A percentile compares a stretch with the other conserved stretches of the same genome.
Evolutionary conservation across 2,888 invertebrate genomes (phyloP).

Genomic region (Ophion slaviceki): DNA sequence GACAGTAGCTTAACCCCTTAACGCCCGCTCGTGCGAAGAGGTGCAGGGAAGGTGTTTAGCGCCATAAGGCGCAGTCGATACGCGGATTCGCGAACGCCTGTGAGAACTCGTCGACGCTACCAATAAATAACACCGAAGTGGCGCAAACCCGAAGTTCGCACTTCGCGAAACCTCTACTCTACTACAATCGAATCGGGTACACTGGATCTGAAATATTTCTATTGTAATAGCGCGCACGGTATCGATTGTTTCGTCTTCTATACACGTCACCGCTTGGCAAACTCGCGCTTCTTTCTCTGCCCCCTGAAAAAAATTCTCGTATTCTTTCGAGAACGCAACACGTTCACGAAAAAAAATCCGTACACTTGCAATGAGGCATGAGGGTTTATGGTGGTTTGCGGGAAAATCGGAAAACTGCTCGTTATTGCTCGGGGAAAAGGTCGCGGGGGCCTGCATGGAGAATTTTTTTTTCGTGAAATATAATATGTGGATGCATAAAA

Average conservation of each 20-base stretch:
- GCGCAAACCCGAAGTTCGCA: conserved; percentile 1
- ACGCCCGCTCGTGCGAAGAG: neutral
- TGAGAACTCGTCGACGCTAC: neutral
- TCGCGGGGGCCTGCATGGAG: no score
- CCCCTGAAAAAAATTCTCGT: neutral
- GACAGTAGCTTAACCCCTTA: neutral
- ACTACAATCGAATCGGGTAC: neutral
- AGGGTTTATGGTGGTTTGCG: neutral
- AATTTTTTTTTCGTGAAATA: no score
- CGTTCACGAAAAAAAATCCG: neutral
- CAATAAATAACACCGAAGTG: conserved; percentile 1
- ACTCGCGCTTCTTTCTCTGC: neutral
- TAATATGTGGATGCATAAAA: no score
- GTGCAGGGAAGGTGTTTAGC: neutral
- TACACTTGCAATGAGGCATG: no score
- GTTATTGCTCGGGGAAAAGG: no score
- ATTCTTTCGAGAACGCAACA: neutral
- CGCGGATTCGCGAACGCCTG: neutral
- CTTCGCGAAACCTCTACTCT: neutral
- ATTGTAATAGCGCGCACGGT: neutral
- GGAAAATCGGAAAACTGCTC: no score
- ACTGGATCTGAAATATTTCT: conserved; percentile 17
- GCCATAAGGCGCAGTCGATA: neutral
- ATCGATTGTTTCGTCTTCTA: neutral
- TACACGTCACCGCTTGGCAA: neutral